Base-by-base conservation (phyloP, 2,888 invertebrate species). In the Drosophila paramelanica region DNA sequence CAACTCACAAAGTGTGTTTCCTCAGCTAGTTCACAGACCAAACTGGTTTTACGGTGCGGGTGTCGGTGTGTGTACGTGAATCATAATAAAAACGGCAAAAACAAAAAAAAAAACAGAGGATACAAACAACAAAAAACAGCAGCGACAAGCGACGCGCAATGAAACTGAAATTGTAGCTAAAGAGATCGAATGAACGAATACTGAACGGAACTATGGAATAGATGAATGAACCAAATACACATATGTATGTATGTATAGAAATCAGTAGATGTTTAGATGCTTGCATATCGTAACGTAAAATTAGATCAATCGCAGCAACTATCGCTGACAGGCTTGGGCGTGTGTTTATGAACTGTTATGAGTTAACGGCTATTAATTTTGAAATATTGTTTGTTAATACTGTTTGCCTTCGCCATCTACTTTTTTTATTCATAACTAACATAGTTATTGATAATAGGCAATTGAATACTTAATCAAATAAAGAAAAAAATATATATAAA, bases 41-140 rank as follows among this genome's bases (percentile, higher is more conserved):
- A 88, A 85, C 82, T 82, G 88, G 83, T 84, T 85, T 81, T 88
- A 52, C 56, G 62, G 83, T 88, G 83, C 88, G 88, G 88, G 83
- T 77, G 88, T 73, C 46, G 25, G 77, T 65, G 58, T 78, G 67
- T 61, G 49, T 55, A 47, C 74, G 76, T 88, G 86, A 83, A 86
- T 84, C 88, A 84, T 81, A 87, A 73, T 77, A 82, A 76, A 57
- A 82, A 67, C 69, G 58, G 62, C 67, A 72, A 68, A 57, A 42
- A 23, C 67, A 72, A 68, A 57, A 42, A 23, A 58, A 36, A 59
- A 42, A 46, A 56, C 20, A 27, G 25, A 56, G 67, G 27, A 56
- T 67, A 67, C 41, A 31, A 53, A 51, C 46, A 62, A 52, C 68
- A 47, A 49, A 49, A 42, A 72, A 41, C 42, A 52, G 42, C 39